Evolutionary conservation across 2,113 vertebrate species (phyloP).

Genomic region (Halcyon malimbica): DNA sequence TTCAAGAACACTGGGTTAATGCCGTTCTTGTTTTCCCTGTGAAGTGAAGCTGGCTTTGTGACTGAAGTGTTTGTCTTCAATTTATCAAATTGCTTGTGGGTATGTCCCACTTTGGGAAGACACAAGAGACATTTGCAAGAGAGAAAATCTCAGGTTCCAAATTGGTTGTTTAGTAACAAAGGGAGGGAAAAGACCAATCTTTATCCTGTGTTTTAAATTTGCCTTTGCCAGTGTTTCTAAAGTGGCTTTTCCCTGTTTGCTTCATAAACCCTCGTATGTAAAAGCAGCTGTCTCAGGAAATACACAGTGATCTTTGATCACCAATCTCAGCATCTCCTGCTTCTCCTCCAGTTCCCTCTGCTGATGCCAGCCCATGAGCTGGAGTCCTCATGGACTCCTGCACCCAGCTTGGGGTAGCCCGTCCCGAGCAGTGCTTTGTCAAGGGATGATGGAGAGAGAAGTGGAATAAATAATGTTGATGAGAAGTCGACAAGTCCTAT

Average conservation of each 20-base stretch:
- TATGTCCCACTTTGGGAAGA: slow-evolving; percentile 37
- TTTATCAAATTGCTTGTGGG: slow-evolving; percentile 33
- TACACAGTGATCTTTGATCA: not conserved
- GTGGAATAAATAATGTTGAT: not conserved
- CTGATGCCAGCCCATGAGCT: accelerated
- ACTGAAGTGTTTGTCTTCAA: slow-evolving; percentile 42
- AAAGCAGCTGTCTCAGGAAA: not conserved
- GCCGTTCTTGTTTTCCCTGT: slow-evolving; percentile 29
- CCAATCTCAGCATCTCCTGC: not conserved
- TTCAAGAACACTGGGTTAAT: slow-evolving; percentile 24
- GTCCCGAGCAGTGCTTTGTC: not conserved
- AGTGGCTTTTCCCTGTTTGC: not conserved
- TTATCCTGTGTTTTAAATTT: not conserved
- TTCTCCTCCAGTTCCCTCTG: not conserved
- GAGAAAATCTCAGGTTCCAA: not conserved
- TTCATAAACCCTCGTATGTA: not conserved
- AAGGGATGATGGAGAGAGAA: not conserved
- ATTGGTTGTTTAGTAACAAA: not conserved
- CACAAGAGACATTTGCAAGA: not conserved
- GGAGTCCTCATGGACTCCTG: not conserved
- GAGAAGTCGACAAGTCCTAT: not conserved
- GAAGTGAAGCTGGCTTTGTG: slow-evolving; percentile 32
- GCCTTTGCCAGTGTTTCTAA: not conserved
- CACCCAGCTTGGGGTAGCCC: not conserved
- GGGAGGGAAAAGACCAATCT: not conserved